Evolutionary conservation across 2,888 invertebrate genomes (phyloP).

Genomic region (Hermodice carunculata): DNA sequence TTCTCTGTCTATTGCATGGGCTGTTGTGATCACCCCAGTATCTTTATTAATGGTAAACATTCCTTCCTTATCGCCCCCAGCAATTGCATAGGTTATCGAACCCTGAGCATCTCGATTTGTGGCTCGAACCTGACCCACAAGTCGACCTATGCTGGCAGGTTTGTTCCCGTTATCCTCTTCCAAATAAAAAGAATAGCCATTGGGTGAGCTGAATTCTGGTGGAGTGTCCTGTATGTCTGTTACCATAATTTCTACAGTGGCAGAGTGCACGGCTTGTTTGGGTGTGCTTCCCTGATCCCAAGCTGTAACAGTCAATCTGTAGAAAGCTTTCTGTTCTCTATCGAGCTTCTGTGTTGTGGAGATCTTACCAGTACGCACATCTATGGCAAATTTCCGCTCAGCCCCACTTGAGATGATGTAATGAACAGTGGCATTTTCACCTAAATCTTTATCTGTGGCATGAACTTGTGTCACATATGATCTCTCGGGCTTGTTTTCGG

Average conservation of each 20-base stretch:
- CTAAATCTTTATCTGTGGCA: conserved; percentile 89
- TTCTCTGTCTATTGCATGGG: conserved; percentile 87
- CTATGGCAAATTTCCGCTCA: conserved; percentile 72
- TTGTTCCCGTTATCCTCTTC: conserved; percentile 83
- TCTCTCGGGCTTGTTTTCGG: conserved; percentile 75
- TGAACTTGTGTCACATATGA: conserved; percentile 81
- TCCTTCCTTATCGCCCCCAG: conserved; percentile 83
- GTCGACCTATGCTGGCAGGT: conserved; percentile 76
- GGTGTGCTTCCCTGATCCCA: conserved; percentile 67
- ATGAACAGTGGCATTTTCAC: conserved; percentile 85
- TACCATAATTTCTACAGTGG: conserved; percentile 52
- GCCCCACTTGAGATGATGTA: conserved; percentile 83
- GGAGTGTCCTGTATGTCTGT: conserved; percentile 43
- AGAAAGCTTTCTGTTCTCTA: conserved; percentile 82
- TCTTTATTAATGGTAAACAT: conserved; percentile 85
- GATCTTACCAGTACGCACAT: conserved; percentile 78
- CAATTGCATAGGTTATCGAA: conserved; percentile 72
- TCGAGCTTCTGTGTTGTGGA: conserved; percentile 84
- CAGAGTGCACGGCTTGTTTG: conserved; percentile 26
- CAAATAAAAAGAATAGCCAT: conserved; percentile 82
- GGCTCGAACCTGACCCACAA: conserved; percentile 80
- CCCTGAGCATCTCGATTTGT: conserved; percentile 29
- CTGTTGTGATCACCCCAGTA: conserved; percentile 83
- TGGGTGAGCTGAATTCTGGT: conserved; percentile 74
- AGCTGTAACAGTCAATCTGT: conserved; percentile 84